Evolutionary conservation across 2,888 invertebrate genomes (phyloP), one percentile per base, ranked within the genome.

Genomic region (Drosophila aldrichi): DNA sequence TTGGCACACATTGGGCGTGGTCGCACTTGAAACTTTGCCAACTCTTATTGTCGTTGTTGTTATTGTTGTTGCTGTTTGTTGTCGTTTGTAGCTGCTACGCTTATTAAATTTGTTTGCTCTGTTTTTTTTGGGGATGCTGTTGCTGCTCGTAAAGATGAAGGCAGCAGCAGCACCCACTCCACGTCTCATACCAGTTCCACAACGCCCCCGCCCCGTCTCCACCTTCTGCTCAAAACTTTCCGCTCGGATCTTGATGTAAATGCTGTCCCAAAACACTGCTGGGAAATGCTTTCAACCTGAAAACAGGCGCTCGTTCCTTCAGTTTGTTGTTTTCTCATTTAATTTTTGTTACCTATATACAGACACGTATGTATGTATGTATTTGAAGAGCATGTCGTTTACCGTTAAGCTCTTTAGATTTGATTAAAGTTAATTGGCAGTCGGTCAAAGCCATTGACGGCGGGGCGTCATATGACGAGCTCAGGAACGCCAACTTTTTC

Each of bases 71-170:
- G 71, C 52, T 59, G 63, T 76, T 57, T 49, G 66, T 59, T 67
- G 67, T 65, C 55, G 55, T 70, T 64, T 48, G 52, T 77, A 46
- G 71, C 78, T 78, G 78, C 74, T 59, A 65, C 56, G 79, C 79
- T 79, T 77, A 79, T 77, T 74, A 74, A 74, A 77, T 79, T 79
- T 79, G 75, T 74, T 76, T 74, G 63, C 74, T 62, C 59, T 38
- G 43, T 77, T 66, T 59, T 58, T n/a, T 36, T 49, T 51, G 32
- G 56, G 66, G 32, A 38, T 41, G 49, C 44, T 41, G 18, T 5
- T 41, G 5, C 44, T 18, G 36, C 4, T 48, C 22, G 48, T 62
- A 48, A 48, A 61, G 40, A n/a, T 40, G 40, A 7, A 34, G 25
- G 22, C 25, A 43, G 20, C 46, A 25, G 14, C 46, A 34, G 34